Evolutionary conservation across 1,140 invertebrate genomes (phyloP).

Genomic region (Caenorhabditis inopinata): DNA sequence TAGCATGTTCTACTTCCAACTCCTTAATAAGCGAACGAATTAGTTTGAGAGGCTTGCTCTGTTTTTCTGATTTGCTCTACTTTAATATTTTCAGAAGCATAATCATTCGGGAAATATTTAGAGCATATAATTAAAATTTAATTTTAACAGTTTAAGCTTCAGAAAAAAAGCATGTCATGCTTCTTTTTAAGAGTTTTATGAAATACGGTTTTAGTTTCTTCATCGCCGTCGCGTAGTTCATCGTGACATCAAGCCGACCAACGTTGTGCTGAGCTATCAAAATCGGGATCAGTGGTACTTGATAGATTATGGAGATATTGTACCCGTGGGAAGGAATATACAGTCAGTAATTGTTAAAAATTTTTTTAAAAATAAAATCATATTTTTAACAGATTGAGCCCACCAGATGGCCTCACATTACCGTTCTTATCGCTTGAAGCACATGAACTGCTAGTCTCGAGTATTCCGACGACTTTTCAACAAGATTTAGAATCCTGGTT

Average conservation of each 20-base stretch:
- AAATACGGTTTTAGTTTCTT: neutral
- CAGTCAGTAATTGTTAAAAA: neutral
- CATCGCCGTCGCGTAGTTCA: neutral
- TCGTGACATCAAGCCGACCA: constrained; percentile 10
- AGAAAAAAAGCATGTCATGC: too few relatives aligned
- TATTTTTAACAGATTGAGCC: neutral
- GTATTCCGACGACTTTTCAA: neutral
- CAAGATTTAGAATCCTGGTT: constrained; percentile 4
- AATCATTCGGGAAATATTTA: too few relatives aligned
- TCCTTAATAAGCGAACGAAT: too few relatives aligned
- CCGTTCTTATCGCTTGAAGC: neutral
- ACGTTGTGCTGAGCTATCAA: constrained; percentile 3
- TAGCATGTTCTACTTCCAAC: too few relatives aligned
- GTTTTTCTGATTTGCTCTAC: too few relatives aligned
- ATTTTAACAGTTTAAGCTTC: too few relatives aligned
- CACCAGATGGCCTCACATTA: neutral
- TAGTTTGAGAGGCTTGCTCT: too few relatives aligned
- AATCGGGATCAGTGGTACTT: constrained; percentile 22
- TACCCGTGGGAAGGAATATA: neutral
- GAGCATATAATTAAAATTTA: too few relatives aligned
- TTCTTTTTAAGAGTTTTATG: too few relatives aligned
- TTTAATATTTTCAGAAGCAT: too few relatives aligned
- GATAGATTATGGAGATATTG: neutral
- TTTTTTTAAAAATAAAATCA: too few relatives aligned
- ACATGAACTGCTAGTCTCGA: neutral